Conservation (phyloP, 2,797 vertebrate species). For the Phyllotis vaccarum region DNA sequence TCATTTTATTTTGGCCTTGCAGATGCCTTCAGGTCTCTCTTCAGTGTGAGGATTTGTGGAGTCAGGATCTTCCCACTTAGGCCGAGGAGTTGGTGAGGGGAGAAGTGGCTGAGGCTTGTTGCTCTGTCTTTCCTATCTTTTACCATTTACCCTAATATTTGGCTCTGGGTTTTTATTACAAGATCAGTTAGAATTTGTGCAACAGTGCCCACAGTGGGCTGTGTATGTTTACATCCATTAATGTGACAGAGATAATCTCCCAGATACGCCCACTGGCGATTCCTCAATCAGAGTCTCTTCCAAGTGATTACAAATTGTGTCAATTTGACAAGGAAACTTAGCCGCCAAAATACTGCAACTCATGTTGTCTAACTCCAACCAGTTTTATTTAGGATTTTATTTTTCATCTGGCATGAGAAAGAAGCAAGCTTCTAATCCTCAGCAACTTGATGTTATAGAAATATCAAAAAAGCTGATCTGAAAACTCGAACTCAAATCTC, state of each 20-base stretch:
- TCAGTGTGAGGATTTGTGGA: too few species aligned
- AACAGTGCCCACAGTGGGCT: background rate
- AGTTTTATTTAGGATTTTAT: background rate
- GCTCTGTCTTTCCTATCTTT: too few species aligned
- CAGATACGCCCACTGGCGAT: background rate
- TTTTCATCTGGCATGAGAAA: background rate
- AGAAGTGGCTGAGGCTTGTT: too few species aligned
- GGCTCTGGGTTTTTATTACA: too few species aligned
- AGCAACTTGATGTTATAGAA: background rate
- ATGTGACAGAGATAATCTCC: background rate
- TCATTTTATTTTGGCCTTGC: too few species aligned
- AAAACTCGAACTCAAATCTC: background rate
- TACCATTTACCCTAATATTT: too few species aligned
- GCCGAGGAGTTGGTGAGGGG: too few species aligned
- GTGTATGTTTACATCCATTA: background rate
- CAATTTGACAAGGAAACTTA: background rate
- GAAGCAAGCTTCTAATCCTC: background rate
- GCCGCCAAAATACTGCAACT: background rate
- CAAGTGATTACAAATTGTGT: background rate
- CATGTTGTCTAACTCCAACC: background rate
- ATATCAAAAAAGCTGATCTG: background rate
- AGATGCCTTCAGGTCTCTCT: too few species aligned
- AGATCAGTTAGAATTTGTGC: too few species aligned
- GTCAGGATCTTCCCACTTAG: too few species aligned
- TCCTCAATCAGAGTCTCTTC: background rate